A percentile compares a stretch with the other conserved stretches of the same genome.
Conservation (phyloP, 1,140 invertebrate genomes). For the Brachionus rubens region DNA sequence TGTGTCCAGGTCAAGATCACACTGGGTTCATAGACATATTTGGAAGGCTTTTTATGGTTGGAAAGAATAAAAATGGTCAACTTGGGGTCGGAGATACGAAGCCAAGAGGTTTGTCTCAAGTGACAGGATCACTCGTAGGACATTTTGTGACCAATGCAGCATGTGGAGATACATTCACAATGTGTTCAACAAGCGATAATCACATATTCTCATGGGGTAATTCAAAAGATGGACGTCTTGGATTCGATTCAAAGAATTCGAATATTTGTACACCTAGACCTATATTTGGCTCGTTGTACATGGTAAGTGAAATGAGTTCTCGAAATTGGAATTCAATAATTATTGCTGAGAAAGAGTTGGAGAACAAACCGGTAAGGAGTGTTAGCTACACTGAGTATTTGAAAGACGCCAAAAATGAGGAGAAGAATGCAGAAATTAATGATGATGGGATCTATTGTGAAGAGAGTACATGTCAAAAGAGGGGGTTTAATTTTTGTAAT, state of each 20-base stretch:
- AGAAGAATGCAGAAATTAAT: not conserved
- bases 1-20: constrained; percentile 65
- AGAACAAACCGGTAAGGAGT: constrained; percentile 11
- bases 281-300: constrained; percentile 59
- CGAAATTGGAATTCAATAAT: constrained; percentile 57
- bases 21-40: constrained; percentile 65
- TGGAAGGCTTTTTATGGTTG: constrained; percentile 69
- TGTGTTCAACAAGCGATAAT: constrained; percentile 64
- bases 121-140: constrained; percentile 62
- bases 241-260: constrained; percentile 48
- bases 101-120: constrained; percentile 61
- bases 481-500: constrained; percentile 10
- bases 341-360: constrained; percentile 51
- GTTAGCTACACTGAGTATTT: not conserved
- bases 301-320: constrained; percentile 53
- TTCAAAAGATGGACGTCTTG: constrained; percentile 57
- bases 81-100: constrained; percentile 64
- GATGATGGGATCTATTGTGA: not conserved
- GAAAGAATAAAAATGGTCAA: constrained; percentile 67
- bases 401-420: not conserved
- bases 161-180: constrained; percentile 70
- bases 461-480: not conserved
- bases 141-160: constrained; percentile 56
- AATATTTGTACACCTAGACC: constrained; percentile 51
- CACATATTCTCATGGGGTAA: constrained; percentile 58